Evolutionary conservation across 2,797 vertebrate genomes (phyloP).

Genomic region (Cyprinodon diabolis): DNA sequence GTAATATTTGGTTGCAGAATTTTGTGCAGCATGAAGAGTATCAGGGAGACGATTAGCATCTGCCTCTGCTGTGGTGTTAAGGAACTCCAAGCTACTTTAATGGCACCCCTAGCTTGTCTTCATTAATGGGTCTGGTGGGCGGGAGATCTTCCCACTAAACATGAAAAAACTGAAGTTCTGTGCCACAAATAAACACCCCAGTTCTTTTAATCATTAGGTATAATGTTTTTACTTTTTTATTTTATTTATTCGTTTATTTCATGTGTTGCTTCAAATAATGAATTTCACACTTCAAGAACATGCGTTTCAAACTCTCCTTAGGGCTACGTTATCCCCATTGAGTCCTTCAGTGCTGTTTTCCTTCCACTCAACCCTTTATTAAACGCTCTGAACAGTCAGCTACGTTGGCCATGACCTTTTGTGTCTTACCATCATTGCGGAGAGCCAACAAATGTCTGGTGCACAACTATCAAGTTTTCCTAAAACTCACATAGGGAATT

Average conservation of each 20-base stretch:
- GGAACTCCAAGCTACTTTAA: too few relatives aligned
- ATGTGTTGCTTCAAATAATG: too few relatives aligned
- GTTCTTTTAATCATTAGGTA: too few relatives aligned
- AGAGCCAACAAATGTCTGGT: background rate
- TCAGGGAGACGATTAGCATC: background rate
- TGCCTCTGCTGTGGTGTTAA: too few relatives aligned
- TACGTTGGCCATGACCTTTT: background rate
- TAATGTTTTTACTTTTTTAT: too few relatives aligned
- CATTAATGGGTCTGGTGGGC: background rate
- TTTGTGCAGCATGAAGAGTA: background rate
- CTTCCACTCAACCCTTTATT: background rate
- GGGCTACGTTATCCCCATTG: background rate
- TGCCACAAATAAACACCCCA: too few relatives aligned
- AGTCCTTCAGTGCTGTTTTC: background rate
- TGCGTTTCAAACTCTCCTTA: background rate
- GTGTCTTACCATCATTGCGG: background rate
- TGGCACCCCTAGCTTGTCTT: background rate
- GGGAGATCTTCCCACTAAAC: too few relatives aligned
- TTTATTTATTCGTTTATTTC: too few relatives aligned
- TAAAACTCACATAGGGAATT: background rate
- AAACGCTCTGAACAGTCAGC: too few relatives aligned
- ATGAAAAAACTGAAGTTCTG: too few relatives aligned
- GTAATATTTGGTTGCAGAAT: background rate
- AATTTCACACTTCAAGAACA: too few relatives aligned
- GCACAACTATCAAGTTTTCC: background rate